Conservation (phyloP, 92 coral and sea anemone genomes). For the Epizoanthus scotinus region DNA sequence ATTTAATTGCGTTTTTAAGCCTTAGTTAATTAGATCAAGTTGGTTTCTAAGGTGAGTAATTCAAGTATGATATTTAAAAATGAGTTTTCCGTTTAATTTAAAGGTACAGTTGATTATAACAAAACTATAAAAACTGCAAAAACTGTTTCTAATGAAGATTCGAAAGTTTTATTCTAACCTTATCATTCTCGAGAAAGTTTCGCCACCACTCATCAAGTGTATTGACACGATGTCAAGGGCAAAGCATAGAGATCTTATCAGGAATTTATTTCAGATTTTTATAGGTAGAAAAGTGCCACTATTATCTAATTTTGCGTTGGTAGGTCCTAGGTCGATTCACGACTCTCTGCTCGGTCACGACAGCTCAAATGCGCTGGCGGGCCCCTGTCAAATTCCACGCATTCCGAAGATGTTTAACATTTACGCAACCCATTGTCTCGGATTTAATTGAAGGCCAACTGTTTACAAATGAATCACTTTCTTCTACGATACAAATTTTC, state of each 20-base stretch:
- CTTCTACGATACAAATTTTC: slow-evolving; percentile 1
- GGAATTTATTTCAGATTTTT: not conserved
- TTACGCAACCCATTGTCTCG: slow-evolving; percentile 48
- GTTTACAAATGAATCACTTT: slow-evolving; percentile 32
- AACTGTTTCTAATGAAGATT: not conserved
- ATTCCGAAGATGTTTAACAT: slow-evolving; percentile 47
- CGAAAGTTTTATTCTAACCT: not conserved
- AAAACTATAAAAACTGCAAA: not conserved
- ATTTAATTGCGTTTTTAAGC: not conserved
- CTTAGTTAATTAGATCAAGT: not conserved
- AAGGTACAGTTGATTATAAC: too few relatives aligned
- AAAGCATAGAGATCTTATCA: slow-evolving; percentile 26
- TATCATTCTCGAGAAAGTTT: not conserved
- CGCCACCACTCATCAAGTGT: slow-evolving; percentile 18
- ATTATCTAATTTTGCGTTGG: slow-evolving; percentile 1
- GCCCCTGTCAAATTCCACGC: slow-evolving; percentile 38
- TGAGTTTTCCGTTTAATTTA: not conserved
- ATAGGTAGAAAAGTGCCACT: not conserved
- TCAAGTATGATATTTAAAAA: not conserved
- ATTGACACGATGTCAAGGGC: slow-evolving; percentile 17
- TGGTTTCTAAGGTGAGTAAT: not conserved
- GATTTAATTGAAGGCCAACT: slow-evolving; percentile 8
- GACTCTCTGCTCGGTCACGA: not conserved
- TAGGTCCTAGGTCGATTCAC: not conserved
- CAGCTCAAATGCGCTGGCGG: slow-evolving; percentile 23